A percentile compares a stretch with the other conserved stretches of the same genome.
phyloP scores from a whole-genome alignment of 2,888 invertebrate species.

The Amiota communis region DNA sequence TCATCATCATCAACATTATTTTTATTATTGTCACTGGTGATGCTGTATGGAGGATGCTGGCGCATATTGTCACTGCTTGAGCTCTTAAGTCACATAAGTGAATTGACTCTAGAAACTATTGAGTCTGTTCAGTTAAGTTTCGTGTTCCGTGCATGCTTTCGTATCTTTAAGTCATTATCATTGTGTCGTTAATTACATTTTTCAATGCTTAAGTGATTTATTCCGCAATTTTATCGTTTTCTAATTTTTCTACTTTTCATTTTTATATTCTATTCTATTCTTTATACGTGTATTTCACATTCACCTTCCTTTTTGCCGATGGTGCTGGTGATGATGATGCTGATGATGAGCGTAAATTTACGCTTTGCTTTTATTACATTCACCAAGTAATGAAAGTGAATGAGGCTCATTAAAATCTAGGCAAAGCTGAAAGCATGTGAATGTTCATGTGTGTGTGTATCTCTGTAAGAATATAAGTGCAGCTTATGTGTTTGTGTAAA shows the following conservation, averaged over 20 bases:
- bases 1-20: neutral
- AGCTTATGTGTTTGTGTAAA: neutral
- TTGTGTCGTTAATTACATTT: constrained; percentile 67
- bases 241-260: constrained; percentile 60
- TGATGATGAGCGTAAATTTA: too few species aligned
- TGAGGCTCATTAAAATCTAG: too few species aligned
- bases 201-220: constrained; percentile 60
- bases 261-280: constrained; percentile 50
- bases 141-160: constrained; percentile 34
- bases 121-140: constrained; percentile 26
- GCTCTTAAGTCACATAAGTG: too few species aligned
- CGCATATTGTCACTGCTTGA: too few species aligned
- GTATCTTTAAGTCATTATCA: constrained; percentile 56
- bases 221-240: constrained; percentile 64
- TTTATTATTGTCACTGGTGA: too few species aligned
- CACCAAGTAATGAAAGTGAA: neutral
- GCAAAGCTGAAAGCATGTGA: constrained; percentile 49
- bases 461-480: neutral
- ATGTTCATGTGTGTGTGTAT: neutral
- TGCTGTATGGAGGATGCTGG: too few species aligned
- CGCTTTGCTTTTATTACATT: too few species aligned
- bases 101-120: neutral
- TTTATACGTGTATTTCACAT: constrained; percentile 35
- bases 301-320: neutral
- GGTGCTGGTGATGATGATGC: too few species aligned